phyloP scores from a whole-genome alignment of 2,888 invertebrate genomes.

The Cacoxenus indagator region DNA sequence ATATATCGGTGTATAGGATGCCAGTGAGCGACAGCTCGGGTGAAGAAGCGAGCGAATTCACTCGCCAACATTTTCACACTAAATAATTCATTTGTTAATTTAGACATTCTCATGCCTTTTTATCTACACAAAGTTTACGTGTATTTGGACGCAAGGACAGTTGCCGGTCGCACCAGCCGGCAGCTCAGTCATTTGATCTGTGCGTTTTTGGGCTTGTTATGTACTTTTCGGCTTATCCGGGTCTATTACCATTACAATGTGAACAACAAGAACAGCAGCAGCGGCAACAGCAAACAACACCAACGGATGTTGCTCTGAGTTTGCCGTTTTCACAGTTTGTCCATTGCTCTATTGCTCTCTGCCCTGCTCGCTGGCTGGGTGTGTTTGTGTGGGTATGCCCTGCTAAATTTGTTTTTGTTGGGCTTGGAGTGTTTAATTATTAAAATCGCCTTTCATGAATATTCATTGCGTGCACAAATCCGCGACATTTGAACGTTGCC shows the following conservation, averaged over 20 bases:
- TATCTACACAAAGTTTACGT: background rate
- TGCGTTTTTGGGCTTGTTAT: slow-evolving; percentile 22
- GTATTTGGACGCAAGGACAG: too few relatives aligned
- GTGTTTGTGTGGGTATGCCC: background rate
- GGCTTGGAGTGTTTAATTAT: slow-evolving; percentile 44
- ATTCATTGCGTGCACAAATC: slow-evolving; percentile 47
- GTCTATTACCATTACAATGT: slow-evolving; percentile 16
- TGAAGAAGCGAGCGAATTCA: slow-evolving; percentile 33
- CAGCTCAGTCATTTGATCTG: background rate
- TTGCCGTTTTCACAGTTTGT: background rate
- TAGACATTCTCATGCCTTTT: slow-evolving; percentile 40
- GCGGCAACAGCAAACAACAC: slow-evolving; percentile 16
- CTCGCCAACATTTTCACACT: slow-evolving; percentile 55
- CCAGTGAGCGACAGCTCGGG: background rate
- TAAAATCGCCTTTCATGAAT: slow-evolving; percentile 51
- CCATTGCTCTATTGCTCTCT: background rate
- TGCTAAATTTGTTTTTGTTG: background rate
- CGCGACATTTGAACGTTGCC: slow-evolving; percentile 50
- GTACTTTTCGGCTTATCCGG: slow-evolving; percentile 39
- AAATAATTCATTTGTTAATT: slow-evolving; percentile 62
- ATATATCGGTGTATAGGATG: background rate
- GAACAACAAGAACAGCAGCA: background rate
- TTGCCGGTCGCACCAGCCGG: too few relatives aligned
- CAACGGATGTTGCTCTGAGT: slow-evolving; percentile 5
- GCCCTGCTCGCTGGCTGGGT: background rate